Conservation (phyloP, 2,797 vertebrate genomes). For the Fistularia commersonii region DNA sequence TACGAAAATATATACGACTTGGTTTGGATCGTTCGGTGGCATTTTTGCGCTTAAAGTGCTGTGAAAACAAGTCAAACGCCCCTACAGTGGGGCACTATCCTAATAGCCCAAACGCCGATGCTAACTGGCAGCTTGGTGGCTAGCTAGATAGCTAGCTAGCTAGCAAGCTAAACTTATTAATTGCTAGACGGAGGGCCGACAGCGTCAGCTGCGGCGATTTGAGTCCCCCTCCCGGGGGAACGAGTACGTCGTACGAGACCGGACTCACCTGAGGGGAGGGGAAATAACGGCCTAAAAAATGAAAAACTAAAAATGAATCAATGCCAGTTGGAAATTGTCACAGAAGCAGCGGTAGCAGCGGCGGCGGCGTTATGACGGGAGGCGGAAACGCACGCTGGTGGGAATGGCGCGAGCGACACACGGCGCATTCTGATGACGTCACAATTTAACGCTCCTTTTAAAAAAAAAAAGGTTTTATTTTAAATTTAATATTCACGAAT, state of each 20-base stretch:
- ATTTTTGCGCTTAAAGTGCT: too few species aligned
- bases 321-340: slow-evolving; percentile 4
- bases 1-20: too few species aligned
- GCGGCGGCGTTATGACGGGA: slow-evolving; percentile 28
- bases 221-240: background rate
- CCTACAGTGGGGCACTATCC: background rate
- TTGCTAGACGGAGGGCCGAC: slow-evolving; percentile 13
- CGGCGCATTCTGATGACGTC: slow-evolving; percentile 61
- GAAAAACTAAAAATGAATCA: slow-evolving; percentile 8
- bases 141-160: slow-evolving; percentile 20
- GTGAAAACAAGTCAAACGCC: background rate
- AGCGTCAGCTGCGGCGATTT: background rate
- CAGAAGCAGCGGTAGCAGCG: slow-evolving; percentile 19
- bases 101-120: slow-evolving; percentile 13
- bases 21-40: too few species aligned
- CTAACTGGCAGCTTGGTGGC: slow-evolving; percentile 39
- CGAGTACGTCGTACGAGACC: background rate
- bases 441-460: background rate
- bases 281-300: too few species aligned
- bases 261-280: slow-evolving; percentile 49
- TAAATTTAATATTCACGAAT: too few species aligned
- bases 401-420: slow-evolving; percentile 57
- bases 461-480: too few species aligned
- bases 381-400: slow-evolving; percentile 58
- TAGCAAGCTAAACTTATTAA: slow-evolving; percentile 51